Conservation (phyloP, 2,113 vertebrate genomes). For the Cheirogaleus medius region DNA sequence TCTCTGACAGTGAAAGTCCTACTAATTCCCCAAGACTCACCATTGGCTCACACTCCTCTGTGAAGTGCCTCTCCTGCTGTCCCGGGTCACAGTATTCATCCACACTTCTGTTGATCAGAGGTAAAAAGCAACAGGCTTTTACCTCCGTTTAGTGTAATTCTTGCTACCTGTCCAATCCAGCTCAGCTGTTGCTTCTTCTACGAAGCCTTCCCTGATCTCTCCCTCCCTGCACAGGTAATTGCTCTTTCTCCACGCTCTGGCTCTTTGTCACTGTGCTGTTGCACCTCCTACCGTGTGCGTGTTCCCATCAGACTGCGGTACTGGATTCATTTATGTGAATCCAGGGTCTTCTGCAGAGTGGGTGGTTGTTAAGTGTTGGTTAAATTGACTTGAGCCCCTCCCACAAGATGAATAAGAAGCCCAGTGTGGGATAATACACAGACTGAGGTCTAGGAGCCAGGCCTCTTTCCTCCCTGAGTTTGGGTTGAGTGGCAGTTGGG, state of each 20-base stretch:
- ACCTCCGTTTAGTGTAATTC: background rate
- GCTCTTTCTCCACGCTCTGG: background rate
- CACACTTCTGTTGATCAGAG: background rate
- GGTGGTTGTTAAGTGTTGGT: background rate
- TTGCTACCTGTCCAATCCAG: background rate
- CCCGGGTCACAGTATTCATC: background rate
- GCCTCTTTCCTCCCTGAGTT: background rate
- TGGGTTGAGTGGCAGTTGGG: background rate
- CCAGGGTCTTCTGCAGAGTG: background rate
- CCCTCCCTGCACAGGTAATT: background rate
- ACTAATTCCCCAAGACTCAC: background rate
- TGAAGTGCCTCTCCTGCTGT: background rate
- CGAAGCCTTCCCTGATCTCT: background rate
- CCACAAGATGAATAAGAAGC: background rate
- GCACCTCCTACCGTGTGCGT: rapidly evolving
- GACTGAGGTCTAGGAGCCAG: background rate
- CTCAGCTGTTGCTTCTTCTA: background rate
- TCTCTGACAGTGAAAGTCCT: background rate
- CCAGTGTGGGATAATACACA: rapidly evolving
- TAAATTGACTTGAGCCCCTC: background rate
- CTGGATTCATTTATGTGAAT: background rate
- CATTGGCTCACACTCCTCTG: background rate
- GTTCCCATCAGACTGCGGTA: background rate
- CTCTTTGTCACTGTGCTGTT: background rate
- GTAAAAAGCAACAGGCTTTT: background rate